Evolutionary conservation across 1,140 invertebrate genomes (phyloP), one percentile per base, ranked within the genome.

Genomic region (Stegodyphus mimosarum): DNA sequence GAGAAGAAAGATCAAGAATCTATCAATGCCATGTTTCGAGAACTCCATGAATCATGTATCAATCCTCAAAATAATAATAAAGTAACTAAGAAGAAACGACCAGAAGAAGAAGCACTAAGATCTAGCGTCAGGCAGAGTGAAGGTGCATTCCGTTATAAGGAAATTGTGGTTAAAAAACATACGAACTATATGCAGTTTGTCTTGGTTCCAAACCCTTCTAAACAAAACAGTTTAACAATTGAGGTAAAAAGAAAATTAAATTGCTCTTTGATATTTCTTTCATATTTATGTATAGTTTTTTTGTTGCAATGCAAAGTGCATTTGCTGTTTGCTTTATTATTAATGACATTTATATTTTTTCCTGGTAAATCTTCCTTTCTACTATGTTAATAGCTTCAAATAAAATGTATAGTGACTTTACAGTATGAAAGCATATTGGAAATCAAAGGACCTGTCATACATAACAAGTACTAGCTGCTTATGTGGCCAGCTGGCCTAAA

Each of bases 101-200:
- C n/a, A 6, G 85, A 86, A 15, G 85, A 86, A 63, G 86, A 87
- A 33, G 11, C 55, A 3, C 11, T 87, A 2, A 63, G 86, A 66
- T 67, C n/a, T 13, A 87, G 86, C 51, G 53, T 63, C 1, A 17
- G 89, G 79, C 87, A 90, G 89, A 90, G 85, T 79, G 90, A 91
- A 86, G 88, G 89, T 86, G 89, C 90, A 88, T 89, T 88, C 85
- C 88, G 90, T 66, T 93, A 93, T 88, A 92, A 93, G 76, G 93
- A 93, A 88, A 93, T 95, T 76, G 92, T 90, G 53, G 90, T 95
- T 9, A 92, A 92, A 50, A 92, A 92, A 74, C 91, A 93, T 75
- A 92, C 93, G 18, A 93, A 93, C 89, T 91, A 94, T 83, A 92
- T 93, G 5, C 93, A 94, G 88, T 90, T 95, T 79, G 92, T 93